These are phyloP conservation scores for Telmatochromis brachygnathus DNA, from an alignment of 2,113 vertebrate genomes.

Conservation along the genomic window DNA sequence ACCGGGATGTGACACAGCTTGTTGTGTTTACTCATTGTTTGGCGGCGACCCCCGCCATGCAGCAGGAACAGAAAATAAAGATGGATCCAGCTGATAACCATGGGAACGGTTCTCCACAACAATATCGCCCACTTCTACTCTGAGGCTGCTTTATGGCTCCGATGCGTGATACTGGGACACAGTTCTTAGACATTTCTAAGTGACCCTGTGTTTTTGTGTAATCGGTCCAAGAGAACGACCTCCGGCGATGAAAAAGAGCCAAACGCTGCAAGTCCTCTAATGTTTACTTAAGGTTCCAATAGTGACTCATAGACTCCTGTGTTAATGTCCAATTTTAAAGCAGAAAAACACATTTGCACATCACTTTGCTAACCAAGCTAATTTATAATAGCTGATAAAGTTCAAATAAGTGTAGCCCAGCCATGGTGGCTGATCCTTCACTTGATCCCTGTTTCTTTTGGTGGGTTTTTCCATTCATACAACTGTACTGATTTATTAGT, in stretches of 20 bases:
- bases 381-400: neutral
- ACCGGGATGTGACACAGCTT: conserved; percentile 3
- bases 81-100: neutral
- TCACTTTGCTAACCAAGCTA: neutral
- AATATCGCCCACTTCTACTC: neutral
- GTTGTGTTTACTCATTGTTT: conserved; percentile 32
- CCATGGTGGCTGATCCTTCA: neutral
- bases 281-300: neutral
- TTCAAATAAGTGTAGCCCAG: rapidly evolving
- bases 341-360: neutral
- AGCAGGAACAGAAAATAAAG: conserved; percentile 35
- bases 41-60: neutral
- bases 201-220: neutral
- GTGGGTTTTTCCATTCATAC: neutral
- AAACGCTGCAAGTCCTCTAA: neutral
- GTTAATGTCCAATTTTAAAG: neutral
- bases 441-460: neutral
- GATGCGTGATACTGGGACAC: rapidly evolving
- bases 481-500: neutral
- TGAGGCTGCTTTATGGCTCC: rapidly evolving
- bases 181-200: neutral
- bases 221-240: neutral
- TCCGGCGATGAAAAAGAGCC: neutral
- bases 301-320: neutral
- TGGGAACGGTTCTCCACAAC: neutral